Conservation (phyloP, 2,888 invertebrate genomes). For the Limnephilus marmoratus region DNA sequence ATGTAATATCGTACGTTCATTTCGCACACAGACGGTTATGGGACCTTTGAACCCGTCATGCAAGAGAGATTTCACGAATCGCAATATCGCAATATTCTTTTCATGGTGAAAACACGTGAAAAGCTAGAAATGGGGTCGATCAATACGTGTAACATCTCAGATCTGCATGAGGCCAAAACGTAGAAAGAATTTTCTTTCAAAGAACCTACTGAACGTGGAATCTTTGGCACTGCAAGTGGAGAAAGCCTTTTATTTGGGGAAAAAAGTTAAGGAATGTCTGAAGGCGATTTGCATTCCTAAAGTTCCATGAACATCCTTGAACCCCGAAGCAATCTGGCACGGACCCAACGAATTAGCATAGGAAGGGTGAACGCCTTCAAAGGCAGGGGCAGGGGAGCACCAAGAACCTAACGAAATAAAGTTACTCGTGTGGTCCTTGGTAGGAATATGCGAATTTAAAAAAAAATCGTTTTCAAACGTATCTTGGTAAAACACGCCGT, state of each 20-base stretch:
- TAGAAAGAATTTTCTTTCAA: constrained; percentile 9
- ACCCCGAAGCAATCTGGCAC: constrained; percentile 32
- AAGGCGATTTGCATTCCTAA: constrained; percentile 25
- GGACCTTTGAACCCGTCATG: neutral
- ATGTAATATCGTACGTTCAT: too few relatives aligned
- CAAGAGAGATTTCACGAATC: too few relatives aligned
- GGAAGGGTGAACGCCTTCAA: constrained; percentile 14
- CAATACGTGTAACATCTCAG: neutral
- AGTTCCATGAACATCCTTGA: constrained; percentile 38
- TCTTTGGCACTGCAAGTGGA: neutral
- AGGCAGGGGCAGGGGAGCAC: neutral
- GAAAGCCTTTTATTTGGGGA: neutral
- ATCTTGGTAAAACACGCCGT: neutral
- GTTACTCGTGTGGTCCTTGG: neutral
- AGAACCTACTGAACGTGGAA: constrained; percentile 8
- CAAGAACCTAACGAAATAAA: neutral
- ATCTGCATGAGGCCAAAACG: neutral
- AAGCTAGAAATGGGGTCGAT: neutral
- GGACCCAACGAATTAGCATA: constrained; percentile 33
- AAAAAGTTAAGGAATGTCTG: neutral
- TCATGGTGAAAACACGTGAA: neutral
- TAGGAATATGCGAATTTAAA: neutral
- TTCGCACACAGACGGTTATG: neutral
- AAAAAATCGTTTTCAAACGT: neutral
- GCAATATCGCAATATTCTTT: neutral